Evolutionary conservation across 2,888 invertebrate genomes (phyloP), one percentile per base, ranked within the genome.

Genomic region (Cataglyphis altisquamis): DNA sequence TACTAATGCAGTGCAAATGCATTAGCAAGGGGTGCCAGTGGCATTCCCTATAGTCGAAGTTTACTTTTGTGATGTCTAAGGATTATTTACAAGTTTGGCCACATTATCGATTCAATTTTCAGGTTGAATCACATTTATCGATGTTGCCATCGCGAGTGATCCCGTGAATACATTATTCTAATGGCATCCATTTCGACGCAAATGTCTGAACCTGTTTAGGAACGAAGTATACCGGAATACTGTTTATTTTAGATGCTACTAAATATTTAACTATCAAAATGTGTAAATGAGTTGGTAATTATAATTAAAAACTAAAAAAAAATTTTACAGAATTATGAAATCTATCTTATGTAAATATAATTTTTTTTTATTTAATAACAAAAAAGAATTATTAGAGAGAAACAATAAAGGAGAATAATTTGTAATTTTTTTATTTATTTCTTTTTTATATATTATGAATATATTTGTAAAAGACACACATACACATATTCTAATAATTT

Each of bases 11-110:
- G 60, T 15, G 74, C 63, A 82, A 87, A 87, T 72, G 67, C 72
- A 87, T 85, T 85, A 87, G 52, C 70, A 25, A 21, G 72, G 15
- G 70, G 18, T 48, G 63, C 55, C 60, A 81, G 80, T 21, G 32
- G 60, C 73, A n/a, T 55, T 52, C n/a, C 9, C 5, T 41, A 62
- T 62, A 52, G 6, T 15, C 70, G 62, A 64, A 86, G 86, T 88
- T 88, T 86, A 88, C 73, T 68, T 70, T 52, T 32, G n/a, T 55
- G 32, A 25, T 52, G 70, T 80, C 62, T 63, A 60, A 78, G 67
- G 57, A 78, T 80, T 84, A 88, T 88, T 88, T 88, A 78, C 60
- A 72, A 60, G 29, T 78, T 77, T 18, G 41, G 4, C n/a, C 10
- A 45, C 78, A 68, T 64, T 36, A 48, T 45, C 73, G 66, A 82